Evolutionary conservation across 2,888 invertebrate species (phyloP), one percentile per base, ranked within the genome.

Genomic region (Dryobotodes eremita): DNA sequence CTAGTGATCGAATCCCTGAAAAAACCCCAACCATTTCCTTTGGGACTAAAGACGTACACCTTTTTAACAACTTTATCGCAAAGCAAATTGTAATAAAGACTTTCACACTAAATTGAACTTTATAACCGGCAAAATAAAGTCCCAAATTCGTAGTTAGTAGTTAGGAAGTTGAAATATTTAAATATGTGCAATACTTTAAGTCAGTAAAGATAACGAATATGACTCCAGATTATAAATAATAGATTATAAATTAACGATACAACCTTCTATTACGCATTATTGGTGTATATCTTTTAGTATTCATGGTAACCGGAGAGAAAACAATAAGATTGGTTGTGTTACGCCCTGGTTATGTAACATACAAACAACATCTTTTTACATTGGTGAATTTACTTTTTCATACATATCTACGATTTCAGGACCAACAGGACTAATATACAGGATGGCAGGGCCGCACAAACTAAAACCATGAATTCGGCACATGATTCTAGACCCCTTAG

Each of bases 181-280:
- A 86, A 81, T 77, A 61, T 66, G 17, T 64, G 55, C 26, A 71
- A 70, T 62, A 72, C 76, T 85, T 85, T 77, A 55, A 73, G 79
- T 65, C 77, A 65, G 71, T 89, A 74, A 82, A 89, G 77, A 79
- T 88, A 85, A 83, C 62, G 72, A n/a, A n/a, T 31, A 73, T 78
- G 75, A 77, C 66, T 61, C 66, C 71, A 74, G 89, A 85, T 85
- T 84, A 83, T 80, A 85, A n/a, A n/a, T n/a, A n/a, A n/a, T n/a
- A 74, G 89, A 85, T 85, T 84, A 83, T 80, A 85, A 87, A 89
- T 85, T 76, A 83, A 87, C 50, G 42, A 59, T 57, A 79, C 59
- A 70, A 69, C 62, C 59, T 71, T 20, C 17, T 72, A 36, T 74
- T 77, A 80, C 71, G 48, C 36, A 71, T 82, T 73, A 81, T 71